These are phyloP conservation scores for Sialis lutaria DNA, from an alignment of 2,888 invertebrate species.

Conservation along the genomic window DNA sequence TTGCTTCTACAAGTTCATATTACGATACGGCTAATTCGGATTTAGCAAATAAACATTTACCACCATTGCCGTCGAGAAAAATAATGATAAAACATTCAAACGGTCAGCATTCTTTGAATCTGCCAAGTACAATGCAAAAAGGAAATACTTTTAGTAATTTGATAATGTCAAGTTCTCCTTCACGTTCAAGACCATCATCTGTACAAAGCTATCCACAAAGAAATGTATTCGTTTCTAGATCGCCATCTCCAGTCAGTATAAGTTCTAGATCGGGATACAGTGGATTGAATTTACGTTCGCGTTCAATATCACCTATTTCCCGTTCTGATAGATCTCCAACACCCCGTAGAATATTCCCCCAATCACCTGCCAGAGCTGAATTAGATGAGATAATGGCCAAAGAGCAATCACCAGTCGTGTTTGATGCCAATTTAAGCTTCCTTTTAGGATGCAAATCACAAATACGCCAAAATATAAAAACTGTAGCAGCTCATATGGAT, in stretches of 20 bases:
- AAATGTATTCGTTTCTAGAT: constrained; percentile 7
- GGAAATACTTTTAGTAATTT: neutral
- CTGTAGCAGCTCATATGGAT: constrained; percentile 60
- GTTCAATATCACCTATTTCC: constrained; percentile 7
- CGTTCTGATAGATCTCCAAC: constrained; percentile 28
- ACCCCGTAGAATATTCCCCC: constrained; percentile 53
- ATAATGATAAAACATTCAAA: neutral
- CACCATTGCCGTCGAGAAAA: neutral
- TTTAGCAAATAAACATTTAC: neutral
- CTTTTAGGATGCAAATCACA: constrained; percentile 57
- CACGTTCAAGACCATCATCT: neutral
- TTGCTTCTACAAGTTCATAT: constrained; percentile 4
- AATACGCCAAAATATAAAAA: constrained; percentile 44
- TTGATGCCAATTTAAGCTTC: constrained; percentile 67
- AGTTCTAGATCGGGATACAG: constrained; percentile 7
- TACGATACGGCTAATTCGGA: constrained; percentile 5
- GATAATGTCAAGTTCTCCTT: neutral
- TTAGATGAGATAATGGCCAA: constrained; percentile 40
- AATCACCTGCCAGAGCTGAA: constrained; percentile 32
- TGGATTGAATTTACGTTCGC: neutral
- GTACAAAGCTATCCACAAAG: neutral
- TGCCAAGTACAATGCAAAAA: neutral
- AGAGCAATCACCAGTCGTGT: constrained; percentile 63
- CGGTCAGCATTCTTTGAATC: neutral
- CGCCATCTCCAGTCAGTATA: constrained; percentile 9